These are phyloP conservation scores for Palythoa grandis DNA, from an alignment of 92 coral and sea anemone genomes.

Conservation along the genomic window DNA sequence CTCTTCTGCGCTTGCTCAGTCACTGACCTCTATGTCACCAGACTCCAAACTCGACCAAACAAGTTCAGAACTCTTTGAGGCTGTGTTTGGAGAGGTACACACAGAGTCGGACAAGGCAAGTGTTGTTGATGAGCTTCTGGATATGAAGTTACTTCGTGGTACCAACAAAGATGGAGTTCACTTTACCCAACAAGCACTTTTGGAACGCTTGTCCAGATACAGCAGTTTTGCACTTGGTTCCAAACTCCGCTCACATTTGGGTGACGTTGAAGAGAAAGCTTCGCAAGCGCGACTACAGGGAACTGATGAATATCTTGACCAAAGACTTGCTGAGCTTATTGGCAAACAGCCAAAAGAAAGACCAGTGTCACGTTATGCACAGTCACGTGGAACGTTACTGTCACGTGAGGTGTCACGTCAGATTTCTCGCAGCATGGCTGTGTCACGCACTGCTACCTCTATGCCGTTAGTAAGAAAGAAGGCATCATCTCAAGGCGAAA, in stretches of 20 bases:
- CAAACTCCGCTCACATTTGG: conserved; percentile 84
- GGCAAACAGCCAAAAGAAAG: conserved; percentile 79
- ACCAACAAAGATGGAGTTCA: conserved; percentile 95
- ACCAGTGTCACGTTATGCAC: conserved; percentile 90
- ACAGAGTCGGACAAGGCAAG: conserved; percentile 79
- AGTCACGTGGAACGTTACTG: conserved; percentile 87
- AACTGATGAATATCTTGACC: conserved; percentile 87
- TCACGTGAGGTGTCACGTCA: conserved; percentile 87
- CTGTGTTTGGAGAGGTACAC: conserved; percentile 81
- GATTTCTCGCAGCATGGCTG: conserved; percentile 89
- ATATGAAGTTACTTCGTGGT: conserved; percentile 91
- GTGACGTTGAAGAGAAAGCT: conserved; percentile 83
- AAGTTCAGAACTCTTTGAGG: conserved; percentile 79
- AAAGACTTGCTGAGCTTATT: conserved; percentile 79
- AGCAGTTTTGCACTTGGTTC: conserved; percentile 92
- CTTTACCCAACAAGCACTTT: conserved; percentile 90
- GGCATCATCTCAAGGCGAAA: conserved; percentile 45
- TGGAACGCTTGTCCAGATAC: conserved; percentile 88
- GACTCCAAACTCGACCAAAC: conserved; percentile 69
- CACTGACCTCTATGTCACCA: conserved; percentile 70
- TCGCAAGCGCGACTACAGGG: conserved; percentile 90
- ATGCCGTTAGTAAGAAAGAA: conserved; percentile 80
- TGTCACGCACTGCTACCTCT: conserved; percentile 90
- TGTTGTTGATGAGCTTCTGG: conserved; percentile 91
- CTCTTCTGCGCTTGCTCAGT: conserved; percentile 87